These are phyloP conservation scores for Caenorhabditis zanzibari DNA, from an alignment of 2,888 invertebrate species.

Conservation along the genomic window DNA sequence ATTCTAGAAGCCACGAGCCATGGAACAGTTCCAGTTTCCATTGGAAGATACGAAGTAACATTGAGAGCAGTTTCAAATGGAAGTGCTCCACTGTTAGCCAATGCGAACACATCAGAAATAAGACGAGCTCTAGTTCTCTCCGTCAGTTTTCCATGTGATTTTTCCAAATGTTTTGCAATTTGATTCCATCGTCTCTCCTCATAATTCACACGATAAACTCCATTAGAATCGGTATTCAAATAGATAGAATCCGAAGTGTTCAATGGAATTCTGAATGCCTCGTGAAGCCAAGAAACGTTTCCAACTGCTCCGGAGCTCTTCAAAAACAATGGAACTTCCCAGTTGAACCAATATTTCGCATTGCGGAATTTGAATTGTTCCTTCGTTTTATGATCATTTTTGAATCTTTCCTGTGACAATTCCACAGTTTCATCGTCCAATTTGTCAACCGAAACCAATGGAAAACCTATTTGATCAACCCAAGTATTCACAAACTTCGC, in stretches of 20 bases:
- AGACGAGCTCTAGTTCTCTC: slow-evolving; percentile 87
- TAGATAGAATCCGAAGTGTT: slow-evolving; percentile 74
- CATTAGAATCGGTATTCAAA: slow-evolving; percentile 80
- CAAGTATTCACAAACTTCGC: slow-evolving; percentile 89
- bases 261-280: slow-evolving; percentile 69
- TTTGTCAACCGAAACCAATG: slow-evolving; percentile 76
- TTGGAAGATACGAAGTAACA: slow-evolving; percentile 67
- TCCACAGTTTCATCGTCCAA: slow-evolving; percentile 75
- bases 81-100: slow-evolving; percentile 87
- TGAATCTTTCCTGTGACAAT: slow-evolving; percentile 79
- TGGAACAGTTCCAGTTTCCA: slow-evolving; percentile 65
- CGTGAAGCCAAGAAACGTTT: slow-evolving; percentile 79
- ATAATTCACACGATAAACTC: slow-evolving; percentile 80
- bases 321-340: slow-evolving; percentile 82
- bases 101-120: slow-evolving; percentile 89
- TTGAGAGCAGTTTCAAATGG: slow-evolving; percentile 80
- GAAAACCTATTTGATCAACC: slow-evolving; percentile 87
- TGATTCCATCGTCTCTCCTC: slow-evolving; percentile 70
- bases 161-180: slow-evolving; percentile 62
- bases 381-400: slow-evolving; percentile 71
- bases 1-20: slow-evolving; percentile 54
- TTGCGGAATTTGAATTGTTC: slow-evolving; percentile 77
- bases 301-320: slow-evolving; percentile 54
- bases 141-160: slow-evolving; percentile 36
- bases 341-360: slow-evolving; percentile 80